phyloP scores from a whole-genome alignment of 53 echinoderm and acorn worm species.

The Temnopleurus reevesii region DNA sequence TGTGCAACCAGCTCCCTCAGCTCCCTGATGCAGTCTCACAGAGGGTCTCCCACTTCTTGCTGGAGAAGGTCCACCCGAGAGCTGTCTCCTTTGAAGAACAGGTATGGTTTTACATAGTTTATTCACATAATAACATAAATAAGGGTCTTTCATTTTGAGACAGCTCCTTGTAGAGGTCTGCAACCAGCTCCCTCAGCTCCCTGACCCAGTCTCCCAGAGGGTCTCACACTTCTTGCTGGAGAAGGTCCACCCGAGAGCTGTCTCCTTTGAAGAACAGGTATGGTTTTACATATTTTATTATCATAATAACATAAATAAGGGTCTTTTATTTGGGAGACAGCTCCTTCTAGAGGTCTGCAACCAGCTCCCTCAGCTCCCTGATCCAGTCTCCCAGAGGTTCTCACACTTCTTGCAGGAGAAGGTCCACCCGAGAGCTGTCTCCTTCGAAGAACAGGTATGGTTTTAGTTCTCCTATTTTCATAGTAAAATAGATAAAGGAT shows the following conservation, averaged over 20 bases:
- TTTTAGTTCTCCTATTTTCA: no score
- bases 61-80: conserved; percentile 95
- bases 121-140: no score
- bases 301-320: no score
- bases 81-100: conserved; percentile 99
- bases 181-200: conserved; percentile 76
- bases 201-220: conserved; percentile 77
- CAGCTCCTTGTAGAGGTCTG: conserved; percentile 89
- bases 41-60: conserved; percentile 81
- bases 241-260: conserved; percentile 94
- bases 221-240: conserved; percentile 89
- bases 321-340: no score
- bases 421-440: conserved; percentile 94
- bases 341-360: conserved; percentile 85
- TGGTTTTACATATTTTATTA: no score
- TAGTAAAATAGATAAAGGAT: no score
- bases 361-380: conserved; percentile 80
- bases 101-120: no score
- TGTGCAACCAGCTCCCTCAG: conserved; percentile 78
- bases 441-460: conserved; percentile 95
- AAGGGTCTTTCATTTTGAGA: conserved; percentile 94
- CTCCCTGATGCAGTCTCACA: conserved; percentile 79
- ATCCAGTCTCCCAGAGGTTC: conserved; percentile 77
- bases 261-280: conserved; percentile 99
- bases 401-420: conserved; percentile 89